Conservation (phyloP, 2,888 invertebrate species). For the Platerodrilus igneus region DNA sequence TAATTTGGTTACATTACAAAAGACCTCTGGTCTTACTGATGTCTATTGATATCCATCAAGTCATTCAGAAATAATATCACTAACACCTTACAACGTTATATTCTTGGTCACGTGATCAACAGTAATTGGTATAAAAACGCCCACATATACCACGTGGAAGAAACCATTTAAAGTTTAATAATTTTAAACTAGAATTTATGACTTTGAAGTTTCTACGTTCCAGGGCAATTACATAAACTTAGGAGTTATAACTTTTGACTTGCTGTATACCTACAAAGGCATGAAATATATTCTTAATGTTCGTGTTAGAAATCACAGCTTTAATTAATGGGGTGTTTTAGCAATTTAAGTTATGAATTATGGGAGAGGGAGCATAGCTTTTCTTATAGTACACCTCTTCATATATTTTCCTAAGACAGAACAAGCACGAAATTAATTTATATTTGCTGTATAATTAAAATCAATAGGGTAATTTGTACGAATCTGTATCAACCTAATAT, state of each 20-base stretch:
- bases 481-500: no score
- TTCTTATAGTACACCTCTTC: conserved; percentile 30
- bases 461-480: no score
- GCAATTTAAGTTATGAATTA: conserved; percentile 45
- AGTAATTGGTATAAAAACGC: no score
- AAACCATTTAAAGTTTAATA: conserved; percentile 16
- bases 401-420: no score
- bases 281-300: conserved; percentile 37
- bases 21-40: no score
- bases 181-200: conserved; percentile 24
- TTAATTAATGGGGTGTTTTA: conserved; percentile 45
- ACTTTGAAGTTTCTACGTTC: conserved; percentile 23
- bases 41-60: no score
- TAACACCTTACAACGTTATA: no score
- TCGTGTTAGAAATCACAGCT: conserved; percentile 40
- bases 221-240: conserved; percentile 24
- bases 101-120: no score
- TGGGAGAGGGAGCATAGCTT: conserved; percentile 33
- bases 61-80: no score
- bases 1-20: no score
- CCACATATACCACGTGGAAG: conserved; percentile 9
- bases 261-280: conserved; percentile 28
- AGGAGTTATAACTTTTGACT: conserved; percentile 27
- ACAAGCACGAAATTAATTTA: no score
- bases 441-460: no score